Conservation (phyloP, 1,140 invertebrate species). For the Drosophila ohnishii region DNA sequence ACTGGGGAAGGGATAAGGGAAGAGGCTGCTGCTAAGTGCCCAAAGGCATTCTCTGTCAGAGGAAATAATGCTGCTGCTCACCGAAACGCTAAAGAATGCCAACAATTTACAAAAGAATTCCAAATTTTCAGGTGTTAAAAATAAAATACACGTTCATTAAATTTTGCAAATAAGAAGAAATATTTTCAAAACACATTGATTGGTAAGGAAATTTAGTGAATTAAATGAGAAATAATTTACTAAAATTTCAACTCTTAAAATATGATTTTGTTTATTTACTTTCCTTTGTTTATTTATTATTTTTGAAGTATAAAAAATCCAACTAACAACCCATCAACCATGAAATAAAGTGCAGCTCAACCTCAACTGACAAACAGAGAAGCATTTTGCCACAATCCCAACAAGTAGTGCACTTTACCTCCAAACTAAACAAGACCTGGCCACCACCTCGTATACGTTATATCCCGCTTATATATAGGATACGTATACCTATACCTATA, state of each 20-base stretch:
- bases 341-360: conserved; percentile 19
- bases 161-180: conserved; percentile 1
- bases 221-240: background rate
- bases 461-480: background rate
- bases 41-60: conserved; percentile 20
- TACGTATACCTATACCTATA: background rate
- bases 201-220: too few species aligned
- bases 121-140: conserved; percentile 23
- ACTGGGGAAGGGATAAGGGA: background rate
- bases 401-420: conserved; percentile 16
- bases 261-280: background rate
- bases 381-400: background rate
- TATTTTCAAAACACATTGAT: background rate
- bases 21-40: conserved; percentile 16
- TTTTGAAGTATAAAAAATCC: background rate
- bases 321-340: background rate
- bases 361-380: conserved; percentile 14
- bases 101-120: conserved; percentile 10
- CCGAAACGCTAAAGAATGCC: conserved; percentile 11
- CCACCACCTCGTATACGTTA: conserved; percentile 22
- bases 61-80: conserved; percentile 2
- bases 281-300: background rate
- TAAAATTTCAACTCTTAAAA: background rate
- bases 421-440: conserved; percentile 2
- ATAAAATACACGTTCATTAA: conserved; percentile 12